phyloP scores from a whole-genome alignment of 2,113 vertebrate genomes.

The Stomatorhinus ivindoensis region DNA sequence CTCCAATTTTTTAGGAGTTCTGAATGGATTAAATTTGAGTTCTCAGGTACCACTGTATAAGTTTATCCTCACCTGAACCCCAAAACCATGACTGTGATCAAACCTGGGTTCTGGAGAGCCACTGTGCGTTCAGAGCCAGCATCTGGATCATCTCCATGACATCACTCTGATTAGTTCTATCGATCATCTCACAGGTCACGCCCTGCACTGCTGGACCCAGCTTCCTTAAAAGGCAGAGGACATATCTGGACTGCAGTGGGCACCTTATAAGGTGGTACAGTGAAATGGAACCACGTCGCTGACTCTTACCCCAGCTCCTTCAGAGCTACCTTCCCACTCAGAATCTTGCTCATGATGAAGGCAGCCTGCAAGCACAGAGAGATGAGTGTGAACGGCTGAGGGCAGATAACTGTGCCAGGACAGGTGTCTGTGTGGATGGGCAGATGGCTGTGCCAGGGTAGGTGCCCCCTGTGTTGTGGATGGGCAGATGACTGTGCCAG shows the following conservation, averaged over 20 bases:
- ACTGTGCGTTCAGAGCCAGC: conserved; percentile 33
- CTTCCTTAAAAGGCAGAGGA: conserved; percentile 34
- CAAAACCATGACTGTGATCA: background rate
- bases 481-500: background rate
- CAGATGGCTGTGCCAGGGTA: background rate
- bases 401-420: background rate
- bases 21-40: too few species aligned
- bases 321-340: conserved; percentile 27
- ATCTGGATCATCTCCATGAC: conserved; percentile 31
- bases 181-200: conserved; percentile 49
- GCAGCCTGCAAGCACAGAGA: conserved; percentile 40
- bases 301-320: conserved; percentile 13
- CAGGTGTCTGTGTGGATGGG: background rate
- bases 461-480: background rate
- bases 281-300: background rate
- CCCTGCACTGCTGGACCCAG: conserved; percentile 47
- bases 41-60: background rate
- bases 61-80: background rate
- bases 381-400: too few species aligned
- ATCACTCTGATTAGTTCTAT: conserved; percentile 26
- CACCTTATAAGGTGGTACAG: background rate
- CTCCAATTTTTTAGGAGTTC: too few species aligned
- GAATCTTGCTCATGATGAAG: conserved; percentile 38
- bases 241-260: background rate
- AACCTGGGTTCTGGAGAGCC: conserved; percentile 52